Evolutionary conservation across 1,140 invertebrate genomes (phyloP), one percentile per base, ranked within the genome.

Genomic region (Trichogramma pretiosum): DNA sequence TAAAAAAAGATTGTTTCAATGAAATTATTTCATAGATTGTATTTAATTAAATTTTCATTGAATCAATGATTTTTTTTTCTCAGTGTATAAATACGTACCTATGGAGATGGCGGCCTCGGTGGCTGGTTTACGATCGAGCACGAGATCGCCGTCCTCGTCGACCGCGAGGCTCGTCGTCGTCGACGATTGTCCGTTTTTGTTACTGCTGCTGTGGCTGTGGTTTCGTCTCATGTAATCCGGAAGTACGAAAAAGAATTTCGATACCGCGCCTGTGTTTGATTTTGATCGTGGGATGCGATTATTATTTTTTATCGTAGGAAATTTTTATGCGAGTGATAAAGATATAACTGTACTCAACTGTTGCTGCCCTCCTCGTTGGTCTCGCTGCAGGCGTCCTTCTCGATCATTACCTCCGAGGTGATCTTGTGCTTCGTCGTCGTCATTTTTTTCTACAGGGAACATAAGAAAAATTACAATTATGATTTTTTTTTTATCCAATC

Each of bases 371-470:
- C n/a, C n/a, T n/a, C n/a, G n/a, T n/a, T n/a, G 9, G 60, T 60
- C 30, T 49, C 48, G 3, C 47, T 52, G 5, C 50, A 56, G 4
- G 60, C 68, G 46, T 75, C 64, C 30, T 61, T 72, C 63, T 82
- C 79, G 28, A 62, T 60, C 50, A 78, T 75, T 56, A 82, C 71
- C 67, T 82, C 79, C 11, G 78, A 81, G 8, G 72, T 75, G 44
- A 81, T 71, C 58, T 67, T 73, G 42, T 61, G 56, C 18, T 53
- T 56, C n/a, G n/a, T n/a, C 37, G 58, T 47, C 49, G 36, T 22
- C 48, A 50, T 50, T 45, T 10, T 36, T 33, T 44, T 44, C 41
- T 43, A 17, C 13, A 34, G 19, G 30, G 36, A 28, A 1, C 14
- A 16, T 14, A 7, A 33, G 10, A 9, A 19, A 33, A 17, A 32